A percentile compares a stretch with the other conserved stretches of the same genome.
These are phyloP conservation scores for Stictocephala bisonia DNA, from an alignment of 2,888 invertebrate genomes.

Conservation along the genomic window DNA sequence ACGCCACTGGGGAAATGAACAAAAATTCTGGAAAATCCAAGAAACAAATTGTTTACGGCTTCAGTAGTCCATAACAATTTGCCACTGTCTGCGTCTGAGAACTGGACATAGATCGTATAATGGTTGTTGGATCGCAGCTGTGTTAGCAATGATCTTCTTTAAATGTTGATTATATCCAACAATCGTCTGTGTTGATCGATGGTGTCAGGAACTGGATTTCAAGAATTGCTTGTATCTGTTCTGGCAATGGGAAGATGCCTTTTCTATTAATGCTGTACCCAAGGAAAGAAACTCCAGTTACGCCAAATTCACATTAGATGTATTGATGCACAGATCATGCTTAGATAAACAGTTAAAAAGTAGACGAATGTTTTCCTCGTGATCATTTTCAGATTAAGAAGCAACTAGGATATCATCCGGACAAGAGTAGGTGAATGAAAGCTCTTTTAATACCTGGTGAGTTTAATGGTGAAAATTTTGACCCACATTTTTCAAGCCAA, in stretches of 20 bases:
- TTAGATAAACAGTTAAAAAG: conserved; percentile 54
- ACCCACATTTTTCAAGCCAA: conserved; percentile 55
- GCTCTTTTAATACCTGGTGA: conserved; percentile 50
- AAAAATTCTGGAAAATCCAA: too few species aligned
- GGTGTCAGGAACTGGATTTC: conserved; percentile 42
- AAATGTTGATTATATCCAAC: neutral
- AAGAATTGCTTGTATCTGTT: conserved; percentile 51
- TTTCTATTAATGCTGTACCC: neutral
- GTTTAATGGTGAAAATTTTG: conserved; percentile 58
- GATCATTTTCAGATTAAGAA: conserved; percentile 52
- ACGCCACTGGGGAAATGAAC: too few species aligned
- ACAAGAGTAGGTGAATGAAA: conserved; percentile 54
- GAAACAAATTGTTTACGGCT: too few species aligned
- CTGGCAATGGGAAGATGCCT: conserved; percentile 32
- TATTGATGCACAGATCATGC: conserved; percentile 59
- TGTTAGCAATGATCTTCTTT: too few species aligned
- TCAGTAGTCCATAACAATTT: too few species aligned
- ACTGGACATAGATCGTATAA: too few species aligned
- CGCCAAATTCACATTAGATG: conserved; percentile 59
- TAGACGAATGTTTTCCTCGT: conserved; percentile 47
- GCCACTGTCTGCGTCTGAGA: too few species aligned
- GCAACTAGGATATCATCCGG: conserved; percentile 55
- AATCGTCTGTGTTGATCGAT: conserved; percentile 27
- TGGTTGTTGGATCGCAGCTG: too few species aligned
- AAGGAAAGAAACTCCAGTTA: neutral